These are phyloP conservation scores for Ibidorhyncha struthersii DNA, from an alignment of 2,113 vertebrate genomes.

Conservation along the genomic window DNA sequence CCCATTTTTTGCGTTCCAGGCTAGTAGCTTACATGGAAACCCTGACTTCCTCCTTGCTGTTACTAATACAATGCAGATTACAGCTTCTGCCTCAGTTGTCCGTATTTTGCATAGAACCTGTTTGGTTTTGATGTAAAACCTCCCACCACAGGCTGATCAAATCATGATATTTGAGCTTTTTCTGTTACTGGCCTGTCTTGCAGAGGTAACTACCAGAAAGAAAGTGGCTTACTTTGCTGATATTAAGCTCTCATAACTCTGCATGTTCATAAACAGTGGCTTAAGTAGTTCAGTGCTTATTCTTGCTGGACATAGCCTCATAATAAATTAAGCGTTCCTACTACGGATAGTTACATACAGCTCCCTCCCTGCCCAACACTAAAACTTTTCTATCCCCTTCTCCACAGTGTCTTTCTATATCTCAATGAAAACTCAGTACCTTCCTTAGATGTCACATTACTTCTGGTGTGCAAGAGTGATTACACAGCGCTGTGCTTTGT, in stretches of 20 bases:
- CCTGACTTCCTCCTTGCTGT: neutral
- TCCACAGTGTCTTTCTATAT: neutral
- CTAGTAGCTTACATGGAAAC: neutral
- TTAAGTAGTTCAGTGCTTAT: neutral
- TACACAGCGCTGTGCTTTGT: fast-evolving
- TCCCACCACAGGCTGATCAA: neutral
- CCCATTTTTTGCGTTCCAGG: neutral
- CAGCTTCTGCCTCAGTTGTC: neutral
- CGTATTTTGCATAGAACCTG: neutral
- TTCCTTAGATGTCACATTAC: neutral
- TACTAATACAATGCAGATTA: neutral
- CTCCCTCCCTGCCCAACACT: neutral
- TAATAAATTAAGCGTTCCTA: neutral
- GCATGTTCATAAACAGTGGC: neutral
- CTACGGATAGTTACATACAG: neutral
- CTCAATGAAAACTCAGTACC: neutral
- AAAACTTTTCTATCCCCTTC: neutral
- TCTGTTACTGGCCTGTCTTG: neutral
- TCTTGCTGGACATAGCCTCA: neutral
- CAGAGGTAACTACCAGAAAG: neutral
- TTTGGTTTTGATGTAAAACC: neutral
- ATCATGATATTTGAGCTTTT: neutral
- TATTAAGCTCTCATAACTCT: neutral
- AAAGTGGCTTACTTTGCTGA: neutral
- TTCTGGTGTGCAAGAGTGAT: neutral